phyloP scores from a whole-genome alignment of 2,888 invertebrate species.

The Dynastes grantii region DNA sequence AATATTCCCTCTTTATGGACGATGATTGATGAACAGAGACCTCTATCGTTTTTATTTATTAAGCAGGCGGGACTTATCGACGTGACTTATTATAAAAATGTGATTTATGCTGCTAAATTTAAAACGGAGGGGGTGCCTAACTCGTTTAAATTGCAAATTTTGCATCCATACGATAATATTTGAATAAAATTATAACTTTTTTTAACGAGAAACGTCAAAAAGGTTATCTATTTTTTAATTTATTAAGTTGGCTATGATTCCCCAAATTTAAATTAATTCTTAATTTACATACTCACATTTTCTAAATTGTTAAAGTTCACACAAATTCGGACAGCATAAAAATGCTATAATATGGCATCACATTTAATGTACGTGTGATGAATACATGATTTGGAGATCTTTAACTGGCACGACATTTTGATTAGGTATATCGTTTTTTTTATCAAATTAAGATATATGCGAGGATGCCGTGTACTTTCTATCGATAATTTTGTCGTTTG shows the following conservation, averaged over 20 bases:
- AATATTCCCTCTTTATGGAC: conserved; percentile 36
- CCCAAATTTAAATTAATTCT: not conserved
- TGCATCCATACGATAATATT: not conserved
- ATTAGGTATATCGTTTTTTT: conserved; percentile 24
- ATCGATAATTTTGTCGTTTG: conserved; percentile 26
- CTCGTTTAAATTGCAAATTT: conserved; percentile 7
- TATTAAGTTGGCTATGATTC: too few relatives aligned
- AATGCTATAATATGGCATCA: conserved; percentile 3
- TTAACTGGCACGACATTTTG: conserved; percentile 27
- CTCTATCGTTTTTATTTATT: conserved; percentile 49
- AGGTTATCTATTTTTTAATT: too few relatives aligned
- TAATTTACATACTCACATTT: conserved; percentile 19
- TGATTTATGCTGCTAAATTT: conserved; percentile 32
- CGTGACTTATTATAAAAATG: conserved; percentile 33
- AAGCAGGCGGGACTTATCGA: conserved; percentile 39
- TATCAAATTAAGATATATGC: conserved; percentile 36
- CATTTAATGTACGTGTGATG: not conserved
- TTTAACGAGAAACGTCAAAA: too few relatives aligned
- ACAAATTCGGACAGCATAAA: not conserved
- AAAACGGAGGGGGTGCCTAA: not conserved
- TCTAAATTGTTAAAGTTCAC: not conserved
- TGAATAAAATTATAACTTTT: too few relatives aligned
- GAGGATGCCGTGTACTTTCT: conserved; percentile 15
- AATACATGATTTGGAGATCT: conserved; percentile 15
- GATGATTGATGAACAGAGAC: conserved; percentile 55